Percentiles rank a stretch among this genome's conserved stretches.
Conservation (phyloP, 2,888 invertebrate genomes). For the Acrobasis suavella region DNA sequence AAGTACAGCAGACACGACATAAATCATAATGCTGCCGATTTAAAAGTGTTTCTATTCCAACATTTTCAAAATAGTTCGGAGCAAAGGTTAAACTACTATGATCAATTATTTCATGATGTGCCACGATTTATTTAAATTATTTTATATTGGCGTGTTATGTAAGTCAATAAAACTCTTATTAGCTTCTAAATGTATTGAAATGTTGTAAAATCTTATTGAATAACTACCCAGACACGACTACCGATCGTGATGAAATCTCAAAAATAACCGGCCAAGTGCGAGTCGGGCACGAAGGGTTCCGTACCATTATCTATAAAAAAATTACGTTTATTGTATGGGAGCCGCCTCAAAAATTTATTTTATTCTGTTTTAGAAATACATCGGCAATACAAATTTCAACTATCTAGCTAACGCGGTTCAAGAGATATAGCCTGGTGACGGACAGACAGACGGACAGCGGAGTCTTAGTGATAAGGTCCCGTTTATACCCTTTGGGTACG, state of each 20-base stretch:
- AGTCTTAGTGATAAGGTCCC: too few species aligned
- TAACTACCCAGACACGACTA: conserved; percentile 1
- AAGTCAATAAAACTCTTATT: conserved; percentile 9
- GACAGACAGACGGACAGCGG: too few species aligned
- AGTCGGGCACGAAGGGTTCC: too few species aligned
- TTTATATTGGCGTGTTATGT: conserved; percentile 4
- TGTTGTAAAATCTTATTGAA: conserved; percentile 4
- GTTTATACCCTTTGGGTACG: too few species aligned
- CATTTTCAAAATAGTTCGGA: not conserved
- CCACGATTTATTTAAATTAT: conserved; percentile 10
- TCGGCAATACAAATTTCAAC: too few species aligned
- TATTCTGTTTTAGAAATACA: too few species aligned
- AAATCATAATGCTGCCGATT: not conserved
- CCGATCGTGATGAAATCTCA: conserved; percentile 7
- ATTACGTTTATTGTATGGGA: too few species aligned
- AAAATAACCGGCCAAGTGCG: too few species aligned
- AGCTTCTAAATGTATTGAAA: conserved; percentile 1
- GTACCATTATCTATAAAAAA: too few species aligned
- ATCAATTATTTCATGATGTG: not conserved
- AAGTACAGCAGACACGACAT: not conserved
- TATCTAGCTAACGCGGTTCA: too few species aligned
- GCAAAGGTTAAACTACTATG: not conserved
- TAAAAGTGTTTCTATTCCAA: not conserved
- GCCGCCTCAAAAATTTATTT: too few species aligned
- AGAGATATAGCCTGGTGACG: too few species aligned